Conservation (phyloP, 1,140 invertebrate species). For the Octopus sinensis region DNA sequence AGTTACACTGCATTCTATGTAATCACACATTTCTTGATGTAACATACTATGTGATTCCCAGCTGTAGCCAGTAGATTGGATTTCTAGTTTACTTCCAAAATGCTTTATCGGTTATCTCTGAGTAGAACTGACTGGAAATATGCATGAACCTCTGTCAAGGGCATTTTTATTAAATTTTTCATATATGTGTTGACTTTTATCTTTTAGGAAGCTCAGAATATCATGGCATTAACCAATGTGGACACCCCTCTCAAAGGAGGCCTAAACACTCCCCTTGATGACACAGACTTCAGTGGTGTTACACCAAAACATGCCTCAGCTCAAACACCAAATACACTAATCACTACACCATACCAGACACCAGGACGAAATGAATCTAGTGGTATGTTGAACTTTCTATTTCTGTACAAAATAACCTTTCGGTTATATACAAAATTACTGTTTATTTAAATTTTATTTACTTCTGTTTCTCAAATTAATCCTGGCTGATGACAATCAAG, state of each 20-base stretch:
- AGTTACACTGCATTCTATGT: too few relatives aligned
- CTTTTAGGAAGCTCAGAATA: slow-evolving; percentile 93
- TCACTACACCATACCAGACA: slow-evolving; percentile 87
- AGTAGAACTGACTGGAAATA: too few relatives aligned
- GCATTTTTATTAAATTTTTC: too few relatives aligned
- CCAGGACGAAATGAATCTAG: slow-evolving; percentile 44
- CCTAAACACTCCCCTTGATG: slow-evolving; percentile 85
- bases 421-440: too few relatives aligned
- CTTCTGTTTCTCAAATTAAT: too few relatives aligned
- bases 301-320: slow-evolving; percentile 72
- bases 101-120: neutral
- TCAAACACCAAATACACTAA: slow-evolving; percentile 90
- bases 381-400: slow-evolving; percentile 18
- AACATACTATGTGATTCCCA: too few relatives aligned
- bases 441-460: too few relatives aligned
- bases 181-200: slow-evolving; percentile 49
- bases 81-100: neutral
- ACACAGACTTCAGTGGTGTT: slow-evolving; percentile 82
- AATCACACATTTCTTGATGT: too few relatives aligned
- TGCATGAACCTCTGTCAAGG: too few relatives aligned
- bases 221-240: slow-evolving; percentile 95
- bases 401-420: neutral
- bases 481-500: too few relatives aligned
- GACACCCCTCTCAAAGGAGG: slow-evolving; percentile 96
- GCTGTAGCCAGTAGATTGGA: too few relatives aligned